Conservation (phyloP, 2,888 invertebrate genomes). For the Reticulitermes lucifugus region DNA sequence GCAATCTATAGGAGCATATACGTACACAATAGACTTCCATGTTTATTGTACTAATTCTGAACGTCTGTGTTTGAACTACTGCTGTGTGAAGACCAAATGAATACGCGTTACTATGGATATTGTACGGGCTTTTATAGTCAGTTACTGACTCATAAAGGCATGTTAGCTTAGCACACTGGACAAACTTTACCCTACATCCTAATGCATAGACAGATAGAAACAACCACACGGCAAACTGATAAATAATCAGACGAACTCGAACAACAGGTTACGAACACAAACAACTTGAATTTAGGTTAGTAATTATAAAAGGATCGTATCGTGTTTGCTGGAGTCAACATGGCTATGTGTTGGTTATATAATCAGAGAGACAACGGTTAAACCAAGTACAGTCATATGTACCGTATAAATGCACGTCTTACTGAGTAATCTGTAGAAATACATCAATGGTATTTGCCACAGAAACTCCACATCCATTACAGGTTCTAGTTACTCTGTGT, state of each 20-base stretch:
- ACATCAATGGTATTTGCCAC: background rate
- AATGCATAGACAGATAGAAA: background rate
- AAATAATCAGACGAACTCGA: conserved; percentile 5
- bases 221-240: background rate
- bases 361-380: background rate
- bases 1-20: too few species aligned
- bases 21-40: background rate
- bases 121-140: background rate
- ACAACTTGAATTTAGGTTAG: conserved; percentile 11
- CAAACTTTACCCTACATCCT: background rate
- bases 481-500: too few species aligned
- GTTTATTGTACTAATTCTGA: background rate
- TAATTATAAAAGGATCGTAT: conserved; percentile 15
- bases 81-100: background rate
- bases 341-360: background rate
- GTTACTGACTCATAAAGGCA: background rate
- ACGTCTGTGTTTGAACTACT: background rate
- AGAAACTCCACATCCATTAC: too few species aligned
- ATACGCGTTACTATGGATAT: background rate
- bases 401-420: background rate
- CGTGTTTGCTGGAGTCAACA: background rate
- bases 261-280: conserved; percentile 2
- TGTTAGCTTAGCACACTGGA: background rate
- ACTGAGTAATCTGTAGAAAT: background rate
- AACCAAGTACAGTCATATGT: background rate